Base-by-base conservation (phyloP, 2,113 vertebrate genomes). In the Urocynchramus pylzowi region DNA sequence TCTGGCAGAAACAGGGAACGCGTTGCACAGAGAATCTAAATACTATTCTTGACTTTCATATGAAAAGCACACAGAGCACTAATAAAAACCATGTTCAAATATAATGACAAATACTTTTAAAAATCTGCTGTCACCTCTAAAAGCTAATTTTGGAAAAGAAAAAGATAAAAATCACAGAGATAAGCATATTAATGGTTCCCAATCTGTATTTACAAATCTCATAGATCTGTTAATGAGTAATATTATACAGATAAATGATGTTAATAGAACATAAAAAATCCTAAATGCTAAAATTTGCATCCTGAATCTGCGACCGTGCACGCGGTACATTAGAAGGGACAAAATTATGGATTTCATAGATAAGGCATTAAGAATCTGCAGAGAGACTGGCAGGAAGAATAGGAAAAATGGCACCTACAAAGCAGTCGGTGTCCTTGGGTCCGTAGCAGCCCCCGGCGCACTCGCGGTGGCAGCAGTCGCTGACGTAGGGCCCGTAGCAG, bases 351-450 rank as follows among this genome's bases (percentile, higher is more conserved):
- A 74, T 83, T 45, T 61, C 57, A 56, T 2, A 64, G 84, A 56
- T 41, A 77, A 64, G 95, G 81, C 65, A 53, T 27, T 22, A 49
- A 47, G 75, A 35, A 59, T 6, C 13, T 45, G 41, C 56, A 68
- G 75, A 17, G 52, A 21, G 57, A 15, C n/a, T 78, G 88, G 53
- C 45, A 39, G 68, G 61, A 57, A 31, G 9, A 41, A 42, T 4
- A 18, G 6, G 76, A 63, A 60, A 3, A 18, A 42, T 12, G 49
- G 23, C 69, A 98, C 99, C 2, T 99, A 99, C 99, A 44, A 99
- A 99, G 98, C 99, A 99, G 93, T 99, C 99, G 0, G 99, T 99
- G 98, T 99, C 99, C 97, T 99, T 99, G 20, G 99, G 99, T 94
- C 99, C 99, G 0, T 98, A 98, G 92, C 99, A 99, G 94, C 99